These are phyloP conservation scores for Scelioninae gen. 2 DNA, from an alignment of 2,888 invertebrate genomes.

Conservation along the genomic window DNA sequence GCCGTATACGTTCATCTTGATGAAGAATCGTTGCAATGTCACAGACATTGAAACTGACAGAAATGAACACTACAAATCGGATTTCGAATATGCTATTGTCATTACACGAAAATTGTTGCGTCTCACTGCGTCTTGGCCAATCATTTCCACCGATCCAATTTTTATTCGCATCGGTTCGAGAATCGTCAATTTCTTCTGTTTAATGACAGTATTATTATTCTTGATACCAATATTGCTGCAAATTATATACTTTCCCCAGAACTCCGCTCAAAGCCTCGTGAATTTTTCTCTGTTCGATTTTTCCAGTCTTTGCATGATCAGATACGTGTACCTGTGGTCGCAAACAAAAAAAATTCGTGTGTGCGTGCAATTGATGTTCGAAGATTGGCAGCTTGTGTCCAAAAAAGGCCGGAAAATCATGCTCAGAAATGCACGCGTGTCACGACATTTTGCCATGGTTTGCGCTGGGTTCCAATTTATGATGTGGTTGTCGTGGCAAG, in stretches of 20 bases:
- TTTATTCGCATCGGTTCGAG: background rate
- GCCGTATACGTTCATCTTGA: no score
- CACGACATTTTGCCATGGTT: conserved; percentile 15
- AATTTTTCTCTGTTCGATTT: conserved; percentile 15
- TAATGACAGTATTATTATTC: conserved; percentile 12
- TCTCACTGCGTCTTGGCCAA: conserved; percentile 39
- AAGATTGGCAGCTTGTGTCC: conserved; percentile 14
- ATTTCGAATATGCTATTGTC: conserved; percentile 21
- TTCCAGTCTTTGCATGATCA: conserved; percentile 13
- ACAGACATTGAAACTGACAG: background rate
- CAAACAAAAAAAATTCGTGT: conserved; percentile 8
- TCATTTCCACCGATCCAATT: background rate
- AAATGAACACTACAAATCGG: conserved; percentile 1
- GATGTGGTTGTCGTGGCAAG: conserved; percentile 35
- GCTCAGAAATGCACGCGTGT: conserved; percentile 5
- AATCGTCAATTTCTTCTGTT: conserved; percentile 13
- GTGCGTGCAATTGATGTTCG: conserved; percentile 16
- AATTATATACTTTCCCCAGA: conserved; percentile 16
- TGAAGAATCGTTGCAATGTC: no score
- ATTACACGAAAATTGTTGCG: conserved; percentile 22
- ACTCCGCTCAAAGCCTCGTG: conserved; percentile 22
- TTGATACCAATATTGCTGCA: conserved; percentile 12
- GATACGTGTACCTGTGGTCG: conserved; percentile 19
- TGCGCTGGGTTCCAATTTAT: conserved; percentile 15
- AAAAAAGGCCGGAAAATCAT: conserved; percentile 5